A percentile compares a stretch with the other conserved stretches of the same genome.
Conservation (phyloP, 2,113 vertebrate genomes). For the Nipponia nippon region DNA sequence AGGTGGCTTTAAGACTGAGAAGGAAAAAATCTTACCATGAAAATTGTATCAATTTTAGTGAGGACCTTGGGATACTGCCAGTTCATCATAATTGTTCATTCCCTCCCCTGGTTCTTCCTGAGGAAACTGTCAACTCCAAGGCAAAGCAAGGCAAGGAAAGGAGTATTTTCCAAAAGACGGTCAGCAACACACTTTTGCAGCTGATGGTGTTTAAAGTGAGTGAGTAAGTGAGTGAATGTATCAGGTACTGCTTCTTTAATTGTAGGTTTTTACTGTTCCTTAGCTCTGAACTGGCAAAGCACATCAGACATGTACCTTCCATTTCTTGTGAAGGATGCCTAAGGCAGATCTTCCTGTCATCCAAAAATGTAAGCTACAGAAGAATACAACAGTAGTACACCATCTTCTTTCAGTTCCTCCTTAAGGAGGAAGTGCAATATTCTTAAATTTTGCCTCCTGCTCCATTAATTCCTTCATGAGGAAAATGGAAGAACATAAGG, state of each 20-base stretch:
- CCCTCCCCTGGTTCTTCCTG: not conserved
- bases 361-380: not conserved
- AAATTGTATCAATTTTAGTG: not conserved
- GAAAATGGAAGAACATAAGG: not conserved
- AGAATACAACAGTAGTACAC: not conserved
- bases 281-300: not conserved
- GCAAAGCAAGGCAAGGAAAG: not conserved
- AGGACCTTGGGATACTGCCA: not conserved
- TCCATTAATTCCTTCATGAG: not conserved
- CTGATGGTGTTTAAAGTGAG: not conserved
- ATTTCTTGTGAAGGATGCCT: not conserved
- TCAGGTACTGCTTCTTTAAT: not conserved
- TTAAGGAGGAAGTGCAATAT: not conserved
- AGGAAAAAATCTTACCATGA: not conserved
- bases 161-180: not conserved
- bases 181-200: not conserved
- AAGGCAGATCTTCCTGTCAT: not conserved
- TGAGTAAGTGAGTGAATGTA: not conserved
- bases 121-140: not conserved
- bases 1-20: not conserved
- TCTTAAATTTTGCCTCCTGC: not conserved
- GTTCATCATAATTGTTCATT: not conserved
- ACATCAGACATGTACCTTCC: not conserved
- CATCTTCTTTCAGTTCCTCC: not conserved
- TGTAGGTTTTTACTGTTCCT: not conserved